Evolutionary conservation across 2,797 vertebrate genomes (phyloP).

Genomic region (Urosaurus nigricauda): DNA sequence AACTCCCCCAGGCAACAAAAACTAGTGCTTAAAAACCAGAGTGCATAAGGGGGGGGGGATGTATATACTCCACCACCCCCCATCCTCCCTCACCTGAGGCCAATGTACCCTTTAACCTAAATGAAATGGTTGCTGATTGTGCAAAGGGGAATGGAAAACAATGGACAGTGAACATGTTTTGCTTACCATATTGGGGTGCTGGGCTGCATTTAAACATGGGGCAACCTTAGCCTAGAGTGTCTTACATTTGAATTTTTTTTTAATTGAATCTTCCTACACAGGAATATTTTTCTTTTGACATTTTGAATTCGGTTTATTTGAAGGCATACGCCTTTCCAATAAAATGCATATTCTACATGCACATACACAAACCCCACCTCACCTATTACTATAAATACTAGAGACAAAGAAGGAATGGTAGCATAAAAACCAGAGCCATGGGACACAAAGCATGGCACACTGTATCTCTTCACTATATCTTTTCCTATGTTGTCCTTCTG

Average conservation of each 20-base stretch:
- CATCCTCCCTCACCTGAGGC: background rate
- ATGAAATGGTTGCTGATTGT: background rate
- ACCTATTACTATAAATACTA: background rate
- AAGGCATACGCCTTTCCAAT: background rate
- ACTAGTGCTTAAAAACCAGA: conserved; percentile 71
- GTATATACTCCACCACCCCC: conserved; percentile 30
- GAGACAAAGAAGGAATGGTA: too few species aligned
- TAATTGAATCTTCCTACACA: background rate
- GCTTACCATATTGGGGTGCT: background rate
- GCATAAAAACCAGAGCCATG: background rate
- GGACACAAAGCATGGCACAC: background rate
- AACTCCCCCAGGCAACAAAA: conserved; percentile 72
- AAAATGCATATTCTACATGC: background rate
- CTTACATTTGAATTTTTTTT: background rate
- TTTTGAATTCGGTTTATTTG: background rate
- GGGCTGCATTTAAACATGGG: background rate
- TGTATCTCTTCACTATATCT: background rate
- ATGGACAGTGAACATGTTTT: background rate
- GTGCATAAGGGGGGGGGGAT: conserved; percentile 62
- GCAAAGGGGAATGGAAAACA: background rate
- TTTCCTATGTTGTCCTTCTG: too few species aligned
- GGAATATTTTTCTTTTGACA: background rate
- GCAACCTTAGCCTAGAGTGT: background rate
- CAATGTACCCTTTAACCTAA: background rate
- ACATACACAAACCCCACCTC: too few species aligned